Percentiles rank a stretch among this genome's conserved stretches.
Evolutionary conservation across 2,888 invertebrate species (phyloP).

Genomic region (Tetramorium bicarinatum): DNA sequence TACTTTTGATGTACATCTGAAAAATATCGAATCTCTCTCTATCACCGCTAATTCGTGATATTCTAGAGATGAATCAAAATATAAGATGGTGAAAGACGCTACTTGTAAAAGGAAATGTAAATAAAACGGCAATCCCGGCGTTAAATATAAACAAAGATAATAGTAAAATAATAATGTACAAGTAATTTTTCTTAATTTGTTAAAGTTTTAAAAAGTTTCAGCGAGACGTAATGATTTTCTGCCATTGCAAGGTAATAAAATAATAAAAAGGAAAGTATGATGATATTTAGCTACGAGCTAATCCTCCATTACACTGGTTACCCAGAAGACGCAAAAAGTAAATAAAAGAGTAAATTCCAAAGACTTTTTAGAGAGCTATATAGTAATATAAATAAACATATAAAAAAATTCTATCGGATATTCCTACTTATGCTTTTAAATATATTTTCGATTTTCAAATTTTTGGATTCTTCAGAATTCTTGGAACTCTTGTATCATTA

Average conservation of each 20-base stretch:
- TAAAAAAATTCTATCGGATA: background rate
- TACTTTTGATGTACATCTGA: conserved; percentile 88
- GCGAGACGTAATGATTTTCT: background rate
- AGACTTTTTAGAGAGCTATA: background rate
- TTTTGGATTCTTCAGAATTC: background rate
- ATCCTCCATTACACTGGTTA: background rate
- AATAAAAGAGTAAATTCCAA: background rate
- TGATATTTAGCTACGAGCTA: background rate
- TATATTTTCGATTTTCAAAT: background rate
- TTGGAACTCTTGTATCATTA: background rate
- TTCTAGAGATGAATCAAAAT: background rate
- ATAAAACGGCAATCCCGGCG: background rate
- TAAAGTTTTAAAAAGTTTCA: background rate
- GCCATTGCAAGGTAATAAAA: background rate
- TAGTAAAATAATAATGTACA: background rate
- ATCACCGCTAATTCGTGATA: background rate
- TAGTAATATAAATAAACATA: background rate
- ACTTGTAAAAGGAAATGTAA: background rate
- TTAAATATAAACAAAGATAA: background rate
- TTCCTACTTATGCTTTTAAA: background rate
- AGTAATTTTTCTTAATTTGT: background rate
- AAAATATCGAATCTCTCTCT: conserved; percentile 47
- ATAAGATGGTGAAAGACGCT: background rate
- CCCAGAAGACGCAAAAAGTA: background rate
- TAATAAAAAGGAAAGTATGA: background rate